These are phyloP conservation scores for Rugalucina vietnamica DNA, from an alignment of 2,888 invertebrate species.

Conservation along the genomic window DNA sequence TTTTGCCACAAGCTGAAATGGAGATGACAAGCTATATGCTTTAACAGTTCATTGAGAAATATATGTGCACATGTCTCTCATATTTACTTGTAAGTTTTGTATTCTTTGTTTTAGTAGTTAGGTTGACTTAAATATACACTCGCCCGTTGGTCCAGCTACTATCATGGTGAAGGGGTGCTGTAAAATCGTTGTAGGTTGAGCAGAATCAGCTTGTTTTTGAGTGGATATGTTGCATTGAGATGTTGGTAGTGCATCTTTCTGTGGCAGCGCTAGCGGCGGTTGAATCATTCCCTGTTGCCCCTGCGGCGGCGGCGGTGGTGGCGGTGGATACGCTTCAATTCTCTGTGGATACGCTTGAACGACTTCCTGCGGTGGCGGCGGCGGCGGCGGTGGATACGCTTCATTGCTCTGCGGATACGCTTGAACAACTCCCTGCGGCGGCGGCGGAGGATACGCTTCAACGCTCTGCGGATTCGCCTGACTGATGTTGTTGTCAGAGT, in stretches of 20 bases:
- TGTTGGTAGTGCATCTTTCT: no score
- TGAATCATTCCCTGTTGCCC: background rate
- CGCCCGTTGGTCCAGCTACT: background rate
- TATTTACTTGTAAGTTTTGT: background rate
- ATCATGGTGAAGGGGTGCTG: background rate
- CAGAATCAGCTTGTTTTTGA: background rate
- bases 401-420: no score
- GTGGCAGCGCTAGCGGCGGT: background rate
- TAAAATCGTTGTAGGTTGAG: background rate
- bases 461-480: background rate
- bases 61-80: background rate
- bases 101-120: background rate
- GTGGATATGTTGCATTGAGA: no score
- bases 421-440: background rate
- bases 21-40: background rate
- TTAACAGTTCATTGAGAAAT: background rate
- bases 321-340: conserved; percentile 22
- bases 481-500: background rate
- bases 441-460: conserved; percentile 18
- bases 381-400: background rate
- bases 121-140: background rate
- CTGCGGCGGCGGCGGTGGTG: no score
- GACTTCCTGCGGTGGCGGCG: no score
- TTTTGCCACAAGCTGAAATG: background rate
- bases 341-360: background rate